Evolutionary conservation across 2,888 invertebrate species (phyloP), one percentile per base, ranked within the genome.

Genomic region (Melangyna quadrimaculata): DNA sequence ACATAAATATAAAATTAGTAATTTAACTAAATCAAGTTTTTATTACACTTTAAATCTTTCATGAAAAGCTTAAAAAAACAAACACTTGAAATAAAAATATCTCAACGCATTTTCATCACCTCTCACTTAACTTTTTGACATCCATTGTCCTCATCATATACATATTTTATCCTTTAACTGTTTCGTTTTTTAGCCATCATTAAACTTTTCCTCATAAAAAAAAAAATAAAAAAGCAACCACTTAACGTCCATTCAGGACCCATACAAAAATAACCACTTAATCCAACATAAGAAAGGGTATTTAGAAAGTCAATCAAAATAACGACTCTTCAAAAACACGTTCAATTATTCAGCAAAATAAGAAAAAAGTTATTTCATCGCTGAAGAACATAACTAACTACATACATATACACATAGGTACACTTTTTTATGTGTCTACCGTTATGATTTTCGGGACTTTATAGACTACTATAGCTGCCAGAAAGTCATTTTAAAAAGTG

Each of bases 371-470:
- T 32, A 35, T 35, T 35, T 57, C 1, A 14, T 35, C 19, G 12
- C 35, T 55, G 29, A 32, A 5, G 32, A 32, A 3, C 6, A 27
- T 27, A 27, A 27, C 6, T n/a, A n/a, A n/a, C 3, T 27, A 27
- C 27, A 3, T 43, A 6, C 14, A 14, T 17, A 17, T 55, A 32
- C 19, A 17, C 32, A n/a, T n/a, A n/a, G n/a, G n/a, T n/a, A n/a
- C n/a, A n/a, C n/a, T n/a, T 32, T 57, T 57, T 59, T 59, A 59
- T 57, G 35, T 59, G 35, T 59, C 57, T 59, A 59, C 57, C 22
- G 14, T 59, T 35, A 59, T 59, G 12, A 10, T 57, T 53, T 55
- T 59, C 7, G 7, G 35, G 57, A 19, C 22, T 22, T 17, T 48
- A 32, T 6, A n/a, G n/a, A n/a, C n/a, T n/a, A n/a, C n/a, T n/a